A percentile compares a stretch with the other conserved stretches of the same genome.
phyloP scores from a whole-genome alignment of 2,888 invertebrate species.

The Alviniconcha strummeri region DNA sequence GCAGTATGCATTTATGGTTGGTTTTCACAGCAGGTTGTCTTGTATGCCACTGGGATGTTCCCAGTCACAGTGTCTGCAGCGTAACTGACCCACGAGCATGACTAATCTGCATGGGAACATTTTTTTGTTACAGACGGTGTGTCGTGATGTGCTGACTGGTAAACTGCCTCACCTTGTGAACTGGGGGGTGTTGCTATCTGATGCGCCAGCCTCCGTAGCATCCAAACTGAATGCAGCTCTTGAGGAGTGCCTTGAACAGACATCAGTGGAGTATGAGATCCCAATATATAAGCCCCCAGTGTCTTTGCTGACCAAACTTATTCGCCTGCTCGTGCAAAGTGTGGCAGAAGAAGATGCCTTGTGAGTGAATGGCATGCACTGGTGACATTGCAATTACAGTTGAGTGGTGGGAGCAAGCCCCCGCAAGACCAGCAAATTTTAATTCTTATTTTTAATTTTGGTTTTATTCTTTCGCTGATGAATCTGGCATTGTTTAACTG shows the following conservation, averaged over 20 bases:
- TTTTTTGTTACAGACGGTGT: conserved; percentile 41
- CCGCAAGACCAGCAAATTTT: too few species aligned
- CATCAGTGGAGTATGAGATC: conserved; percentile 8
- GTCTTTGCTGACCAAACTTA: background rate
- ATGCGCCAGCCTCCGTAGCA: conserved; percentile 39
- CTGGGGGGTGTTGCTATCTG: conserved; percentile 38
- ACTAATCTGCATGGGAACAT: background rate
- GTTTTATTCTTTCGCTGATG: too few species aligned
- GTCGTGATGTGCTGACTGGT: conserved; percentile 42
- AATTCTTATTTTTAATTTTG: too few species aligned
- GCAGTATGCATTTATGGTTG: too few species aligned
- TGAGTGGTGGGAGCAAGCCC: too few species aligned
- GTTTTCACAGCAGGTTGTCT: too few species aligned
- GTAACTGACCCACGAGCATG: too few species aligned
- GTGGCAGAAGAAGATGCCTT: background rate
- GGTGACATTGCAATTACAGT: too few species aligned
- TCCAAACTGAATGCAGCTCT: conserved; percentile 27
- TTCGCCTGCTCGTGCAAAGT: conserved; percentile 18
- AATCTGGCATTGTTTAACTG: too few species aligned
- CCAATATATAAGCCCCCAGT: conserved; percentile 29
- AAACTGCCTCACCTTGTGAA: conserved; percentile 21
- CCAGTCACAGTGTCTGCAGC: too few species aligned
- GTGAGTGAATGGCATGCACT: too few species aligned
- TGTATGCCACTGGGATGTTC: too few species aligned
- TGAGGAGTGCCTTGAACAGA: conserved; percentile 33